Base-by-base conservation (phyloP, 92 coral and sea anemone species). In the Ricordea florida region DNA sequence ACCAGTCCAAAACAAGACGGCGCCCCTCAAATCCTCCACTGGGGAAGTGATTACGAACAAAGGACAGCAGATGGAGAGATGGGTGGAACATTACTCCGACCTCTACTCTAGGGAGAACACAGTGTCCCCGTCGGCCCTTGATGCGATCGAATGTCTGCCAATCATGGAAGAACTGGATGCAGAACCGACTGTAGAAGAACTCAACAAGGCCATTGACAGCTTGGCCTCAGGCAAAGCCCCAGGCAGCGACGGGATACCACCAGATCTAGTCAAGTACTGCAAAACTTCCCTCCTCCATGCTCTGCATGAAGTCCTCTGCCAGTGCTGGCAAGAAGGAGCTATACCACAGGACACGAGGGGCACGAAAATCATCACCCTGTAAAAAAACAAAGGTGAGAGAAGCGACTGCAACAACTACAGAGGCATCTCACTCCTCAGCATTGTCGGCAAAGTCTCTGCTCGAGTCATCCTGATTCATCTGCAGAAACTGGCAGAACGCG, bases 281-380 rank as follows among this genome's bases (percentile, higher is more conserved):
- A 75, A 35, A 9, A 18, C 16, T 4, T 22, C 43, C 14, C 9
- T 35, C 15, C 1, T 57, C 27, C 65, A 30, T 41, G 37, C 41
- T 1, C 36, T 53, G 4, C 11, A 53, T 26, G 14, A 5, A 17
- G 10, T 57, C 28, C 28, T 57, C 13, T 33, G 27, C 24, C 64
- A 26, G 9, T 16, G 64, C 44, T 33, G 25, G 64, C 10, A 31
- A 8, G 14, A 57, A 1, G 64, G 23, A 6, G 45, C 4, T n/a
- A 38, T 68, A 4, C 78, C 81, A 2, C 85, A 79, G 58, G 82
- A 86, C 14, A 62, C 63, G 74, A 49, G 74, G 23, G 82, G 80
- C 14, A 62, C 63, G 74, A 49, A 67, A n/a, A 49, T 80, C 31
- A 31, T 58, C 15, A 72, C 73, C 26, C 79, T 74, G 27, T 72